A percentile compares a stretch with the other conserved stretches of the same genome.
phyloP scores from a whole-genome alignment of 2,113 vertebrate species.

The Phyllostomus discolor region DNA sequence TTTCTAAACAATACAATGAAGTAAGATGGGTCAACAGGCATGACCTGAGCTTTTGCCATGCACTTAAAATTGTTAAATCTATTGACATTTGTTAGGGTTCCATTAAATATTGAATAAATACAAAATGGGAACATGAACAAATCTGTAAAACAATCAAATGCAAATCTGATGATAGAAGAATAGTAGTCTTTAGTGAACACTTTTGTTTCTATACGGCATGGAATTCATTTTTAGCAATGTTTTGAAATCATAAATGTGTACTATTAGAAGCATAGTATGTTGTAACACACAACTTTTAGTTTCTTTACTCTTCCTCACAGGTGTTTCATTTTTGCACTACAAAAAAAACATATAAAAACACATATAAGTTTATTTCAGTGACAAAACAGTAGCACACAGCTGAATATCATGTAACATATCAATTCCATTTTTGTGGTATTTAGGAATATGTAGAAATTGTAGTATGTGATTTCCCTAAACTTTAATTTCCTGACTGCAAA shows the following conservation, averaged over 20 bases:
- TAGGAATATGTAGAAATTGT: not conserved
- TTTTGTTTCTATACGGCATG: not conserved
- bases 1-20: not conserved
- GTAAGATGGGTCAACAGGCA: not conserved
- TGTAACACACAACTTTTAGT: not conserved
- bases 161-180: not conserved
- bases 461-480: not conserved
- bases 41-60: not conserved
- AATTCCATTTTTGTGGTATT: not conserved
- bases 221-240: not conserved
- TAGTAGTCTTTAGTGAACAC: not conserved
- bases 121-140: not conserved
- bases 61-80: not conserved
- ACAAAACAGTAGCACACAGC: not conserved
- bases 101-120: not conserved
- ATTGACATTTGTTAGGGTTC: not conserved
- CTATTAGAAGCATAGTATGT: not conserved
- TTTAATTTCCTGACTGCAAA: not conserved
- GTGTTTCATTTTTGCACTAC: not conserved
- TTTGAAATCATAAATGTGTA: not conserved
- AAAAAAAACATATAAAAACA: not conserved
- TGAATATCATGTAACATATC: not conserved
- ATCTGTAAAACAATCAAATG: not conserved
- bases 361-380: not conserved
- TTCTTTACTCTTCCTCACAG: not conserved